phyloP scores from a whole-genome alignment of 2,113 vertebrate genomes.

The Rhynchomys soricoides region DNA sequence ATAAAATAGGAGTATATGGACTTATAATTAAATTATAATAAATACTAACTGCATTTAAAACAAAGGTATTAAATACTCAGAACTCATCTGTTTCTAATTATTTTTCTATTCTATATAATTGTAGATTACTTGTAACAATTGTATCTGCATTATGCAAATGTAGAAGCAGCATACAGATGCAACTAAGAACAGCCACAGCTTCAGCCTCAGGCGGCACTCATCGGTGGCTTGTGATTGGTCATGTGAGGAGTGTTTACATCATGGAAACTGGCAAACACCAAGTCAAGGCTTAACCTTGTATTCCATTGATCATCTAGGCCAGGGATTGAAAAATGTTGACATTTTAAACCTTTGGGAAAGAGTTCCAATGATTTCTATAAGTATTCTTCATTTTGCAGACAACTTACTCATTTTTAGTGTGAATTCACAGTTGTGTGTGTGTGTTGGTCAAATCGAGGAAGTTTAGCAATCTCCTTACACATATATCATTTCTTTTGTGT shows the following conservation, averaged over 20 bases:
- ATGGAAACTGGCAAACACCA: background rate
- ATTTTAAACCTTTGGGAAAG: background rate
- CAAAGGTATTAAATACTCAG: background rate
- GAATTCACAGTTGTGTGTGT: background rate
- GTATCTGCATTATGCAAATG: background rate
- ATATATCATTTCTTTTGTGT: background rate
- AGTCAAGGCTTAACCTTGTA: background rate
- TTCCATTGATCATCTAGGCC: background rate
- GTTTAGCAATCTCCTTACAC: background rate
- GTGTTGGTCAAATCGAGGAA: background rate
- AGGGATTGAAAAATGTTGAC: background rate
- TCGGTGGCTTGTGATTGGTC: background rate
- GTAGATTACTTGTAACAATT: background rate
- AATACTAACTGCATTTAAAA: constrained; percentile 27
- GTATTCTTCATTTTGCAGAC: background rate
- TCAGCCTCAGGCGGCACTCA: background rate
- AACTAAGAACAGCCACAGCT: background rate
- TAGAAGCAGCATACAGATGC: background rate
- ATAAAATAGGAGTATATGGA: background rate
- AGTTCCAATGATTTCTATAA: background rate
- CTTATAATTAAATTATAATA: background rate
- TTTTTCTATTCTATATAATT: constrained; percentile 18
- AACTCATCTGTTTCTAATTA: constrained; percentile 24
- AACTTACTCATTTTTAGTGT: background rate
- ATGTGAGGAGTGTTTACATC: background rate